phyloP scores from a whole-genome alignment of 2,797 vertebrate genomes.

The Rachycentron canadum region DNA sequence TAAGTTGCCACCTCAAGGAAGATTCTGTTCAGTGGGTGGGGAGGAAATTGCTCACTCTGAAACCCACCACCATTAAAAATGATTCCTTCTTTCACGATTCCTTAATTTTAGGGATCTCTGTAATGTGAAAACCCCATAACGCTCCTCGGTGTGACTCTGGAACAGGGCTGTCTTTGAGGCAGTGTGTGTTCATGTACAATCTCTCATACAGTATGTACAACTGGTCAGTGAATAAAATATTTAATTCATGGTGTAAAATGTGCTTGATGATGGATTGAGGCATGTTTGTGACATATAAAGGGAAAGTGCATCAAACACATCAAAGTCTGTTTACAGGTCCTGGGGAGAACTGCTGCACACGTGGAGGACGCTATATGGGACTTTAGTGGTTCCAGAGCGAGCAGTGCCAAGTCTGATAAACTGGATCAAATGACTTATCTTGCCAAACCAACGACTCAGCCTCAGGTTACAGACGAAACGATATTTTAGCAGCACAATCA shows the following conservation, averaged over 20 bases:
- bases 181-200: neutral
- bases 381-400: neutral
- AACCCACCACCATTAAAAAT: neutral
- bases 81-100: neutral
- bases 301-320: neutral
- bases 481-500: neutral
- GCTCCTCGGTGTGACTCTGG: neutral
- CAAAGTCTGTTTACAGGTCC: neutral
- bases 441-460: neutral
- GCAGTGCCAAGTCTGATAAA: neutral
- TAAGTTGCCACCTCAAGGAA: no score
- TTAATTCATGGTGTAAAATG: conserved; percentile 1
- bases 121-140: neutral
- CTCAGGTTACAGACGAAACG: neutral
- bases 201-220: neutral
- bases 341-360: neutral
- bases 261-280: neutral
- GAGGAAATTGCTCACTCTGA: neutral
- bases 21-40: neutral
- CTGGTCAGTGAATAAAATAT: neutral
- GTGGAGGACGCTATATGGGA: neutral
- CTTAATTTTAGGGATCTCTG: neutral
- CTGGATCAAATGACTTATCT: neutral
- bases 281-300: neutral
- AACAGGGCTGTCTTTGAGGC: neutral